phyloP scores from a whole-genome alignment of 2,888 invertebrate genomes.

The Caenorhabditis uteleia region DNA sequence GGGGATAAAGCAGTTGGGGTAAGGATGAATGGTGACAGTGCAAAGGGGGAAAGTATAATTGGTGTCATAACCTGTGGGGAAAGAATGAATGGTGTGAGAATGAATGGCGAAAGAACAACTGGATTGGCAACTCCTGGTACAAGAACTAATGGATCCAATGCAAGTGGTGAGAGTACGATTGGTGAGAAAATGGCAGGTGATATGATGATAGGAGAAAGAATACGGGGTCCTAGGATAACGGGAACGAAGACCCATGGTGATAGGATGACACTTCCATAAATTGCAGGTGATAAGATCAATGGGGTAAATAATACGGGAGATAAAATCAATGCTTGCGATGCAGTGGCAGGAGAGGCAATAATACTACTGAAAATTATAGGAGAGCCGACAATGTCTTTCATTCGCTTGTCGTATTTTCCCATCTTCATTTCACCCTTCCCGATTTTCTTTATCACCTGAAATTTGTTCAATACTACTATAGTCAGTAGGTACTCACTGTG shows the following conservation, averaged over 20 bases:
- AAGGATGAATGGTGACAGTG: constrained; percentile 37
- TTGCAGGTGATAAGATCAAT: constrained; percentile 36
- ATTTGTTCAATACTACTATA: no score
- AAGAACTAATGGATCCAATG: constrained; percentile 52
- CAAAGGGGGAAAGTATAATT: constrained; percentile 53
- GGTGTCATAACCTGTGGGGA: constrained; percentile 58
- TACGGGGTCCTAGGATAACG: constrained; percentile 37
- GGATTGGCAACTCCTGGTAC: constrained; percentile 52
- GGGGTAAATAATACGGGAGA: constrained; percentile 38
- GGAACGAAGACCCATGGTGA: constrained; percentile 61
- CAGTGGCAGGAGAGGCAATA: constrained; percentile 28
- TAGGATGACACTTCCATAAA: constrained; percentile 41
- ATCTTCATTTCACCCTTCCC: background rate
- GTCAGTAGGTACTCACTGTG: constrained; percentile 3
- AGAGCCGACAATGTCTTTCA: constrained; percentile 37
- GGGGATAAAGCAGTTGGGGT: constrained; percentile 41
- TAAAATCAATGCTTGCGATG: constrained; percentile 29
- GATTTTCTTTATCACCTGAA: no score
- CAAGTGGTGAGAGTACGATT: constrained; percentile 48
- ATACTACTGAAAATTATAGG: constrained; percentile 13
- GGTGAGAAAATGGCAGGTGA: constrained; percentile 56
- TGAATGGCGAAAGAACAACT: constrained; percentile 40
- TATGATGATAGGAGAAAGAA: constrained; percentile 48
- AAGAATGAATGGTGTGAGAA: constrained; percentile 42
- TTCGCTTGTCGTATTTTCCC: constrained; percentile 14